Evolutionary conservation across 2,888 invertebrate genomes (phyloP).

Genomic region (Glaucopsyche alexis): DNA sequence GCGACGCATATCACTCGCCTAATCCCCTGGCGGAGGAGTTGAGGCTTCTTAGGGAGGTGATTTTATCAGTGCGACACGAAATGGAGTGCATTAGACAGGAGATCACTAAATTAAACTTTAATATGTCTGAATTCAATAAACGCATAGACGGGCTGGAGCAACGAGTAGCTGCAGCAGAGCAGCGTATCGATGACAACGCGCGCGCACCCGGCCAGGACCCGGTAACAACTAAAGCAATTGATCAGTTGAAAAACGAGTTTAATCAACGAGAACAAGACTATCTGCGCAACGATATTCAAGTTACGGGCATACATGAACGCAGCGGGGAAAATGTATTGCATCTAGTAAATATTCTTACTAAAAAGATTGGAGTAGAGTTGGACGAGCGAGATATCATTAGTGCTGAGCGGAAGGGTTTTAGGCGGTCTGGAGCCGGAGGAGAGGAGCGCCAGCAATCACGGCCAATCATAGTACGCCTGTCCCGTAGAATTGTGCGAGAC

Average conservation of each 20-base stretch:
- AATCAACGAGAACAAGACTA: slow-evolving; percentile 34
- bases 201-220: not conserved
- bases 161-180: not conserved
- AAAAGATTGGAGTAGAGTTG: slow-evolving; percentile 34
- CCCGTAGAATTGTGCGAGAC: no score
- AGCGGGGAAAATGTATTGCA: slow-evolving; percentile 34
- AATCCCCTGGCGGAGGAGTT: no score
- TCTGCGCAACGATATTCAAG: slow-evolving; percentile 33
- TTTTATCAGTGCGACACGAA: no score
- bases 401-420: slow-evolving; percentile 32
- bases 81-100: no score
- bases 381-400: slow-evolving; percentile 36
- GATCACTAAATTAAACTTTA: no score
- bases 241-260: slow-evolving; percentile 21
- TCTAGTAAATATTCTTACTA: slow-evolving; percentile 27
- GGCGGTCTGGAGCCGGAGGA: not conserved
- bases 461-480: no score
- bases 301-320: slow-evolving; percentile 33
- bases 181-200: not conserved
- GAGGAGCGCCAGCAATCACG: no score
- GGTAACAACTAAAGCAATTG: not conserved
- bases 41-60: no score
- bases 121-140: no score
- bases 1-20: no score
- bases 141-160: no score